These are phyloP conservation scores for Harpegnathos saltator DNA, from an alignment of 1,140 invertebrate species.

Conservation along the genomic window DNA sequence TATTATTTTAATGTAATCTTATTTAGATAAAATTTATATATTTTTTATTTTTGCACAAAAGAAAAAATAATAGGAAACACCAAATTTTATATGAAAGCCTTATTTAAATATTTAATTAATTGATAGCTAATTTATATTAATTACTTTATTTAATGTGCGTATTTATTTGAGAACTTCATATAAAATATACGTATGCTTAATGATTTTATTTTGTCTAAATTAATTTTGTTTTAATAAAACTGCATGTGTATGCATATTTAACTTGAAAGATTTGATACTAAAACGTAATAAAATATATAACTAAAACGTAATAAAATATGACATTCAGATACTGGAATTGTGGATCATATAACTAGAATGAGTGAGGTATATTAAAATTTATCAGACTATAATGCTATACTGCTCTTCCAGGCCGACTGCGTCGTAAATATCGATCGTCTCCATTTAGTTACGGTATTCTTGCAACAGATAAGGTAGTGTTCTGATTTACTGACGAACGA, in stretches of 20 bases:
- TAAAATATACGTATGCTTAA: no score
- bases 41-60: background rate
- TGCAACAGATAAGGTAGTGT: slow-evolving; percentile 23
- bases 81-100: background rate
- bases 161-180: no score
- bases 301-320: background rate
- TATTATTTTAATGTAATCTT: no score
- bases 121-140: no score
- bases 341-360: slow-evolving; percentile 17
- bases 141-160: no score
- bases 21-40: background rate
- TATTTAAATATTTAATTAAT: background rate
- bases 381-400: background rate
- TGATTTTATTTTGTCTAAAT: no score
- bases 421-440: slow-evolving; percentile 8
- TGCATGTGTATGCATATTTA: no score
- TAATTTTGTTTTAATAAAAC: no score
- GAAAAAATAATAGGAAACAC: background rate
- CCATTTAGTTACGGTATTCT: slow-evolving; percentile 2
- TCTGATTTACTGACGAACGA: slow-evolving; percentile 9
- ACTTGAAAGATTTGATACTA: background rate
- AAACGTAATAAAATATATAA: background rate
- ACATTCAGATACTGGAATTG: background rate
- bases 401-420: slow-evolving; percentile 14
- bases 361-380: slow-evolving; percentile 23